Base-by-base conservation (phyloP, 2,888 invertebrate genomes). In the Watsonalla cultraria region DNA sequence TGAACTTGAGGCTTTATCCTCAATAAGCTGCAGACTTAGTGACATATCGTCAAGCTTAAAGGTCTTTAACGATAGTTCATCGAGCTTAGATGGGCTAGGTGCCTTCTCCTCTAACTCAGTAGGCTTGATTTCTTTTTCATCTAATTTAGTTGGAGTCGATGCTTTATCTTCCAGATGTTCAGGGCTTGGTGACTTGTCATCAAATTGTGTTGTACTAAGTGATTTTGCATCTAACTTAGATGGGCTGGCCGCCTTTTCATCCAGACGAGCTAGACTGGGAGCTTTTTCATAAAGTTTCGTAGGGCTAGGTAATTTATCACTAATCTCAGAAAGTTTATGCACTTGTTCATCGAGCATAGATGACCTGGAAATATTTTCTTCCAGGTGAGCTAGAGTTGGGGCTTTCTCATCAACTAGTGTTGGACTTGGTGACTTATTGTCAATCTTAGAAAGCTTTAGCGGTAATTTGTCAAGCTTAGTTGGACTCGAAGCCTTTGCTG, bases 111-210 rank as follows among this genome's bases (percentile, higher is more conserved):
- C 52, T 37, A 53, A 33, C 54, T 46, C 0, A 52, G n/a, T 1
- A 56, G 54, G 37, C 59, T 65, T 0, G 55, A 15, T 6, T 49
- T 51, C 33, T 62, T 61, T 0, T 0, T 47, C 51, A n/a, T 51
- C 34, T n/a, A 7, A 1, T 8, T 54, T 51, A 14, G 35, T 14
- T 6, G 45, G 53, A 24, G 55, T 58, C 0, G 51, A 47, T 8
- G 35, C 37, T 45, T 55, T 59, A 0, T 55, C 51, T 7, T 45
- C 45, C n/a, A 9, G 6, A 5, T 47, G 5, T 0, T 52, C 56
- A 0, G 49, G 45, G 24, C 56, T 53, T 0, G 46, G 42, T 11
- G n/a, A 2, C 37, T 37, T 52, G 0, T 55, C 54, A 0, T 54
- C 52, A 0, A 7, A 53, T 24, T 55, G 46, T 0, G 51, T n/a